Base-by-base conservation (phyloP, 37 sponge, comb jelly and placozoan species). In the Cladorhizidae sp. region DNA sequence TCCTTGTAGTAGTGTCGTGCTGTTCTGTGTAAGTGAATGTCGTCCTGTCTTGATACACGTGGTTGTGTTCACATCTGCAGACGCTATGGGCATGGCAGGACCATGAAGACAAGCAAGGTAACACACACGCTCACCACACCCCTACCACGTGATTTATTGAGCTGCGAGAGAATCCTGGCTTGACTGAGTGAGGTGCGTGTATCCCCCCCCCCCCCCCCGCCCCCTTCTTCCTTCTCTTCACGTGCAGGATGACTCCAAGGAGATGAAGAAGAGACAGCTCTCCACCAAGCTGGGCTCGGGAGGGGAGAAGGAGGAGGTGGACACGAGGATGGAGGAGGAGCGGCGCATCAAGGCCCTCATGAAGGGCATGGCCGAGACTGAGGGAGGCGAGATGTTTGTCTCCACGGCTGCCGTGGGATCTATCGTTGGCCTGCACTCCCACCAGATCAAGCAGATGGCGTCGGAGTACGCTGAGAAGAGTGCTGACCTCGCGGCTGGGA, bases 361-460 rank as follows among this genome's bases (percentile, higher is more conserved):
- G 94, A 87, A 89, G 32, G 88, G 75, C 17, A 90, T 94, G 86
- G 85, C 79, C 22, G 76, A 74, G 45, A 69, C 90, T 31, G 92
- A 87, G 56, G 72, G 50, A 43, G 85, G 77, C 32, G 88, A 87
- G 77, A 65, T 57, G 73, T 81, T 74, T 62, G 56, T 92, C n/a
- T 92, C 93, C 36, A 83, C 80, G 57, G 75, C 83, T 22, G 82
- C 86, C 12, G 94, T 95, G 67, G 95, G 93, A 2, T 92, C 94
- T 29, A 94, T 95, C 22, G 94, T 95, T 8, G 95, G 95, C 9
- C 79, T 90, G 29, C 95, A 95, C 83, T 95, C 95, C 0, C 90
- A 86, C 23, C 86, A 91, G 76, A 95, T 95, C 25, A 84, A 84
- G 68, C 89, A 88, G 57, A 88, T 95, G 84, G 93, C 90, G 0